Conservation (phyloP, 2,888 invertebrate genomes). For the Chymomyza caudatula region DNA sequence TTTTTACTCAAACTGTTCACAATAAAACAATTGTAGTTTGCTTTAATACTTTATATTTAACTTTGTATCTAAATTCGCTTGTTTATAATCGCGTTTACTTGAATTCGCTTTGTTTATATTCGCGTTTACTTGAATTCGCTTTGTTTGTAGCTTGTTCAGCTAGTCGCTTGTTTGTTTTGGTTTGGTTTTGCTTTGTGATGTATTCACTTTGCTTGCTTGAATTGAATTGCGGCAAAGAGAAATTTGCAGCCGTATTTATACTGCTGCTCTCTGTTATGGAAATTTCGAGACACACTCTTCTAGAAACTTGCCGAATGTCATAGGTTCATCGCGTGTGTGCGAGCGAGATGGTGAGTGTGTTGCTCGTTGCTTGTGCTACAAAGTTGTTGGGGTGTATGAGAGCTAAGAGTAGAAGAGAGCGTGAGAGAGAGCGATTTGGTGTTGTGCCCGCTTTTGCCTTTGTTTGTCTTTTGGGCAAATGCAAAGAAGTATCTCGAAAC, state of each 20-base stretch:
- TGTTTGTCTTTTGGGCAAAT: too few species aligned
- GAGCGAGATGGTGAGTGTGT: slow-evolving; percentile 1
- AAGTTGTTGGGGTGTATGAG: too few species aligned
- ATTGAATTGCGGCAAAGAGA: slow-evolving; percentile 43
- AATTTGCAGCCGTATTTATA: slow-evolving; percentile 51
- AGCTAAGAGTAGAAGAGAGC: background rate
- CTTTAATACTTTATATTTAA: slow-evolving; percentile 1
- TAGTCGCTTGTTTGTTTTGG: slow-evolving; percentile 28
- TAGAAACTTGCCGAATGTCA: slow-evolving; percentile 23
- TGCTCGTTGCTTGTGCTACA: background rate
- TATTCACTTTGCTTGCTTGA: slow-evolving; percentile 51
- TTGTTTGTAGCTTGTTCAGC: slow-evolving; percentile 42
- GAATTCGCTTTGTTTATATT: too few species aligned
- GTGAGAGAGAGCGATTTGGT: background rate
- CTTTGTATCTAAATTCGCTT: background rate
- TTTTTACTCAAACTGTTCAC: background rate
- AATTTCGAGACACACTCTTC: slow-evolving; percentile 45
- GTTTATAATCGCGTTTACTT: too few species aligned
- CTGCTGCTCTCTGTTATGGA: slow-evolving; percentile 36
- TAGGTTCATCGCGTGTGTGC: slow-evolving; percentile 11
- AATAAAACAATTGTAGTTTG: background rate
- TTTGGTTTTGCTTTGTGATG: slow-evolving; percentile 32
- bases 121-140: background rate
- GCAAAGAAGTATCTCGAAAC: too few species aligned
- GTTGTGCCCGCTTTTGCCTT: too few species aligned